Evolutionary conservation across 2,888 invertebrate genomes (phyloP), one percentile per base, ranked within the genome.

Genomic region (Metacarcinus magister): DNA sequence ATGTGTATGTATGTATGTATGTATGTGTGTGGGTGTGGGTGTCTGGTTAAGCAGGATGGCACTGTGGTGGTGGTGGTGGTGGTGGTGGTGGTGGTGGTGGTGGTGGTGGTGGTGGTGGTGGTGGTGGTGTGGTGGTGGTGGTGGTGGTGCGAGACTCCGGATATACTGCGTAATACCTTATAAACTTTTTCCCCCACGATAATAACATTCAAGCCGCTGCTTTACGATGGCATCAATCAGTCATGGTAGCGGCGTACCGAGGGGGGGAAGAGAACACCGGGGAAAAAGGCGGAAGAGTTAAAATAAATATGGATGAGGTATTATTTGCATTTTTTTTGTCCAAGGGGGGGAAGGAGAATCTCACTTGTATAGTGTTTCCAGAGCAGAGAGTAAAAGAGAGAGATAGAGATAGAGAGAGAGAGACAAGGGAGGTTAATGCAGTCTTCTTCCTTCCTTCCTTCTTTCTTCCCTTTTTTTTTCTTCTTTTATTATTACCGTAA

Each of bases 131-230:
- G 23, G 32, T 82, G 82, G 32, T 82, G 82, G 32, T 82, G 82
- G 32, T 82, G 89, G 43, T 89, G 89, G 19, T 44, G 91, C 23
- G 92, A 54, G 95, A 44, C 43, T 39, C 92, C 92, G 95, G 95
- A 95, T 95, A 95, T 95, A 95, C 95, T 95, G 95, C 92, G 95
- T 95, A 95, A 95, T 95, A 95, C 95, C 95, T 95, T 95, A 95
- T 95, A 95, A 95, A 95, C 95, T 95, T 95, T 95, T 87, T 92
- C 95, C 95, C 95, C 95, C 92, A 48, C 92, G 95, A 95, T 95
- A 95, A 95, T 95, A 95, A 95, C 95, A 95, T 95, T 95, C 95
- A 95, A 95, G 95, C 92, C 82, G 82, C 82, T 67, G 95, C 48
- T 95, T 95, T 95, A 95, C 95, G 95, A 92, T 48, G 82, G 92